These are phyloP conservation scores for Empidonax alnorum DNA, from an alignment of 2,113 vertebrate genomes.

Conservation along the genomic window DNA sequence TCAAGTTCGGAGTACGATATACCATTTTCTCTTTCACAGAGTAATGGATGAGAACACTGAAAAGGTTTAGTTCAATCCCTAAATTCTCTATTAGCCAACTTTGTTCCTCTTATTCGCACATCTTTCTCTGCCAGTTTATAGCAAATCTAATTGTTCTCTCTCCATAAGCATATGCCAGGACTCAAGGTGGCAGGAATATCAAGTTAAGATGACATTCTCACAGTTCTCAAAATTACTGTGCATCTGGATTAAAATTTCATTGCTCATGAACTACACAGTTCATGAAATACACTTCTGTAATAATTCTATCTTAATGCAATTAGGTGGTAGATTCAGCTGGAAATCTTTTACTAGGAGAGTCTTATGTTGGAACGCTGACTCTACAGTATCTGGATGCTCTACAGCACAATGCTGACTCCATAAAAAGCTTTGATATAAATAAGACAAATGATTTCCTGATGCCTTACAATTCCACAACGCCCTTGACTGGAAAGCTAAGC, in stretches of 20 bases:
- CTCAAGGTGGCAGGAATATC: neutral
- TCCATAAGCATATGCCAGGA: neutral
- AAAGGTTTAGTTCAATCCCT: neutral
- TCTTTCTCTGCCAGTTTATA: neutral
- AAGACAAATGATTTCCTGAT: conserved; percentile 35
- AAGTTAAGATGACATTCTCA: neutral
- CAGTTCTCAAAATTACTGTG: neutral
- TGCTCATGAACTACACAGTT: neutral
- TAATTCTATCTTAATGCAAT: conserved; percentile 15
- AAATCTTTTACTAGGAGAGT: neutral
- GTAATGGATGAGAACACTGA: neutral
- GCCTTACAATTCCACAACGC: neutral
- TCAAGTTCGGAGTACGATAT: neutral
- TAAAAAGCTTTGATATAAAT: conserved; percentile 20
- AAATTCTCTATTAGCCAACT: neutral
- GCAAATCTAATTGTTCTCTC: neutral
- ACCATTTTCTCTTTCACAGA: neutral
- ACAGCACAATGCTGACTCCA: neutral
- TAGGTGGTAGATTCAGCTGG: neutral
- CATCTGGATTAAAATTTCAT: conserved; percentile 29
- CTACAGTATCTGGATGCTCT: neutral
- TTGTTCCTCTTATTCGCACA: neutral
- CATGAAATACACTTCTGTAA: conserved; percentile 16
- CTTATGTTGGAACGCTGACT: neutral
- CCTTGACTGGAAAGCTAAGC: neutral